A percentile compares a stretch with the other conserved stretches of the same genome.
Evolutionary conservation across 2,113 vertebrate genomes (phyloP).

Genomic region (Kryptolebias marmoratus): DNA sequence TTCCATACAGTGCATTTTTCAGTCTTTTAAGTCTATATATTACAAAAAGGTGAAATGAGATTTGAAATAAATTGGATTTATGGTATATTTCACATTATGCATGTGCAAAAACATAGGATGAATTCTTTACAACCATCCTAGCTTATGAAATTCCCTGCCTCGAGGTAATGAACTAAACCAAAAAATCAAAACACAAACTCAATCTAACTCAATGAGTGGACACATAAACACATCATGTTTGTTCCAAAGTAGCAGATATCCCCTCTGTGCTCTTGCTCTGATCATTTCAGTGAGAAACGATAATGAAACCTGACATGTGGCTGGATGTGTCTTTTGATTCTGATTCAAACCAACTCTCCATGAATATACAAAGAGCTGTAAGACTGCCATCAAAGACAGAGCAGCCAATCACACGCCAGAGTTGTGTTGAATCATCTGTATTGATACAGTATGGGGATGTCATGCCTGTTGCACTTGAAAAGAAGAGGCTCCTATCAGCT

Average conservation of each 20-base stretch:
- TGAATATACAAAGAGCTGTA: slow-evolving; percentile 38
- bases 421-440: slow-evolving; percentile 59
- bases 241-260: slow-evolving; percentile 33
- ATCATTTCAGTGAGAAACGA: slow-evolving; percentile 43
- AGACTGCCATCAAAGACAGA: slow-evolving; percentile 50
- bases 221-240: slow-evolving; percentile 22
- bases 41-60: background rate
- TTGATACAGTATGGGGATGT: slow-evolving; percentile 46
- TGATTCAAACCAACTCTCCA: slow-evolving; percentile 46
- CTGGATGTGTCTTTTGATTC: slow-evolving; percentile 51
- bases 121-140: background rate
- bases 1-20: no score
- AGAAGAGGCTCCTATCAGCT: slow-evolving; percentile 63
- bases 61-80: background rate
- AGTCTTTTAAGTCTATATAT: no score
- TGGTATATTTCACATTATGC: background rate
- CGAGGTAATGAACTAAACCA: background rate
- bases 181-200: slow-evolving; percentile 18
- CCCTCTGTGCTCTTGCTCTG: slow-evolving; percentile 38
- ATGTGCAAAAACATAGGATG: background rate
- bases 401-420: slow-evolving; percentile 39
- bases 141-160: background rate
- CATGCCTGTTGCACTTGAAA: slow-evolving; percentile 59
- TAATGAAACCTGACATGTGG: slow-evolving; percentile 54
- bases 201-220: slow-evolving; percentile 6